These are phyloP conservation scores for Amaurobius ferox DNA, from an alignment of 2,888 invertebrate species.

Conservation along the genomic window DNA sequence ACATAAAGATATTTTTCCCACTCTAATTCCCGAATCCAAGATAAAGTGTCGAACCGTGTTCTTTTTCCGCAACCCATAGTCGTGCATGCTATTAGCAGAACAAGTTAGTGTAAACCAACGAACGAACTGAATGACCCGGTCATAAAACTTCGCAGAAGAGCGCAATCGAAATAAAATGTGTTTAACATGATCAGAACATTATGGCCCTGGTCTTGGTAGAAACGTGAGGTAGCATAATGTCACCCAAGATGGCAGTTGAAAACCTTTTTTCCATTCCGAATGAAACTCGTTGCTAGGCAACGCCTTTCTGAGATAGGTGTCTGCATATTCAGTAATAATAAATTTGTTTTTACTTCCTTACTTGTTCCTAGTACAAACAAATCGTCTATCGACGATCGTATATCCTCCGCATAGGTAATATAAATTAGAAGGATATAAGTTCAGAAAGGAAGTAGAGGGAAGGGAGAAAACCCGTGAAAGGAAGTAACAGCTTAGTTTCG, in stretches of 20 bases:
- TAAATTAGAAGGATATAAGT: slow-evolving; percentile 36
- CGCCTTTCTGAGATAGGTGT: slow-evolving; percentile 23
- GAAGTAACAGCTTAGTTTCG: slow-evolving; percentile 2
- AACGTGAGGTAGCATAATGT: slow-evolving; percentile 66
- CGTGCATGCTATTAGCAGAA: too few species aligned
- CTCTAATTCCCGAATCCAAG: neutral
- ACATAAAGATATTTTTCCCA: neutral
- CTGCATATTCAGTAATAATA: slow-evolving; percentile 68
- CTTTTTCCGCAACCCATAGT: neutral
- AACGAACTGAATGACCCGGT: neutral
- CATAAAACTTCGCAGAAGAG: slow-evolving; percentile 24
- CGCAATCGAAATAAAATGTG: slow-evolving; percentile 67
- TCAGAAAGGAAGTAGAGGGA: neutral
- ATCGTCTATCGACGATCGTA: slow-evolving; percentile 37
- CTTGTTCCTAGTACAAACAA: slow-evolving; percentile 48
- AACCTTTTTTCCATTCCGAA: slow-evolving; percentile 32
- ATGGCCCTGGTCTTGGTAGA: slow-evolving; percentile 32
- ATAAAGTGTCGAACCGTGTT: slow-evolving; percentile 46
- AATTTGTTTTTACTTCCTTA: slow-evolving; percentile 56
- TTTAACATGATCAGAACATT: slow-evolving; percentile 67
- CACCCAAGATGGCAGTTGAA: slow-evolving; percentile 67
- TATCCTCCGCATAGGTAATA: slow-evolving; percentile 31
- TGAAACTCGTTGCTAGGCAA: slow-evolving; percentile 61
- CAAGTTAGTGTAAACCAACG: neutral
- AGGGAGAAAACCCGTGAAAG: neutral